These are phyloP conservation scores for Phaetusa simplex DNA, from an alignment of 2,113 vertebrate species.

Conservation along the genomic window DNA sequence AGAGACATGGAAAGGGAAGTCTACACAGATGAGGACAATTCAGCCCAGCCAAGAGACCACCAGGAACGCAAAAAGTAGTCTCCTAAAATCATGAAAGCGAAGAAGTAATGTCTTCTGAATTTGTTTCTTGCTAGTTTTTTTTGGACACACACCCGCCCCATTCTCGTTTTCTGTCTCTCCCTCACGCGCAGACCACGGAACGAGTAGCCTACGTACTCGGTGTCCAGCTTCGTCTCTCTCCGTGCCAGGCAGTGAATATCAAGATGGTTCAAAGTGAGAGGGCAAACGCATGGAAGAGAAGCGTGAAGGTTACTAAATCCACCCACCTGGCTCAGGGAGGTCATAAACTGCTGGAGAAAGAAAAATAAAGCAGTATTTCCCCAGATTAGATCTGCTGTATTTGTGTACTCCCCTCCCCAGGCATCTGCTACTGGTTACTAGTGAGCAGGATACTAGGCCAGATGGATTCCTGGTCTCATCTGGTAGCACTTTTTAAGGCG, in stretches of 20 bases:
- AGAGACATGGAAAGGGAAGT: background rate
- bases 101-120: background rate
- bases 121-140: background rate
- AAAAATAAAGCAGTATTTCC: background rate
- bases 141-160: background rate
- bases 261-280: rapidly evolving
- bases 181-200: rapidly evolving
- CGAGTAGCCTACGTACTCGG: background rate
- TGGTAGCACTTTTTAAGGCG: constrained; percentile 21
- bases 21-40: background rate
- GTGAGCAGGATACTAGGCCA: background rate
- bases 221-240: background rate
- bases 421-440: constrained; percentile 18
- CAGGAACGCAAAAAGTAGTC: background rate
- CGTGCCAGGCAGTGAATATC: background rate
- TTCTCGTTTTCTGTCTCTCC: background rate
- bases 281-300: background rate
- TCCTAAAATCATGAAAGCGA: background rate
- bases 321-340: background rate
- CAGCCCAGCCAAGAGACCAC: background rate
- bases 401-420: background rate
- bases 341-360: background rate
- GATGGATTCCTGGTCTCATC: constrained; percentile 16
- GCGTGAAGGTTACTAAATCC: background rate
- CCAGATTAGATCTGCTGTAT: background rate